A percentile compares a stretch with the other conserved stretches of the same genome.
These are phyloP conservation scores for Hiodon alosoides DNA, from an alignment of 2,113 vertebrate genomes.

Conservation along the genomic window DNA sequence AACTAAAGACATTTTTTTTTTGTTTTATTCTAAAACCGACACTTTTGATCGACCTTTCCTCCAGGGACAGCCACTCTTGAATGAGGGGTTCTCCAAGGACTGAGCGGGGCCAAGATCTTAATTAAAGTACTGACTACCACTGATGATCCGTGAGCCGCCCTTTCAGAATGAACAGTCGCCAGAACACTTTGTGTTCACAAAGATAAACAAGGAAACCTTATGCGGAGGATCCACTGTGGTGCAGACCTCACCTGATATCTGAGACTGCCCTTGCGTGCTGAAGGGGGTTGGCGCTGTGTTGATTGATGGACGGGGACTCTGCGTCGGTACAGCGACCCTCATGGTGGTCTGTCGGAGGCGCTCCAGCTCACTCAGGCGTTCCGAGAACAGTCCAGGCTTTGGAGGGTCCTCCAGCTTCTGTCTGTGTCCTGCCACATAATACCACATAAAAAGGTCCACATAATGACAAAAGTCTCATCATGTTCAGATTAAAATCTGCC, in stretches of 20 bases:
- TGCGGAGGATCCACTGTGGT: not conserved
- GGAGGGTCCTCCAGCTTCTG: slow-evolving; percentile 86
- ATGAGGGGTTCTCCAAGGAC: not conserved
- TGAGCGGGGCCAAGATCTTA: slow-evolving; percentile 5
- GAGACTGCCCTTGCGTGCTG: slow-evolving; percentile 87
- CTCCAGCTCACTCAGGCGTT: slow-evolving; percentile 88
- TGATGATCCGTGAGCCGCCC: not conserved
- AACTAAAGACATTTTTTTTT: slow-evolving; percentile 2
- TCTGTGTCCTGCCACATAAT: slow-evolving; percentile 77
- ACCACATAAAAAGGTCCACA: not conserved
- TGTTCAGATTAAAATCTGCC: not conserved
- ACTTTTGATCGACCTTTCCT: not conserved
- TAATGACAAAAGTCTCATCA: not conserved
- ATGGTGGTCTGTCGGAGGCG: slow-evolving; percentile 85
- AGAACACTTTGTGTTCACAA: not conserved
- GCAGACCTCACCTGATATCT: slow-evolving; percentile 77
- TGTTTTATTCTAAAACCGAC: not conserved
- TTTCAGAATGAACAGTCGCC: slow-evolving; percentile 4
- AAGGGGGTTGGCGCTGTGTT: slow-evolving; percentile 83
- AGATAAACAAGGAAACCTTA: not conserved
- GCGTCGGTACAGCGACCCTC: slow-evolving; percentile 84
- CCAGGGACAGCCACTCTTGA: not conserved
- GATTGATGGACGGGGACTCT: slow-evolving; percentile 83
- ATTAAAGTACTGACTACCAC: not conserved
- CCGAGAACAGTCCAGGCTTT: slow-evolving; percentile 86